phyloP scores from a whole-genome alignment of 2,888 invertebrate species.

The Iselma pallidipennis region DNA sequence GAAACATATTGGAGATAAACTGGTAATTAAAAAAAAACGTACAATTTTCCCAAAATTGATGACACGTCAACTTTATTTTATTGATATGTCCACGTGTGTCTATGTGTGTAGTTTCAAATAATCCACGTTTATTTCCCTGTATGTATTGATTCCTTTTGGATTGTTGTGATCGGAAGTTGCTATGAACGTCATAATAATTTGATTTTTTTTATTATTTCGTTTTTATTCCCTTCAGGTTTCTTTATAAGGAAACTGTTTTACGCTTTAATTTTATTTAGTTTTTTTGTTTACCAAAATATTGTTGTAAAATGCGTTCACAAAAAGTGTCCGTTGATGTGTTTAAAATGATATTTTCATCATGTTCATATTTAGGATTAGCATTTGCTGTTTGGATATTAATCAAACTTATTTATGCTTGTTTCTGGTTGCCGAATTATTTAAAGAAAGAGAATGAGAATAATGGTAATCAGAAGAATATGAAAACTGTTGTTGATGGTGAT shows the following conservation, averaged over 20 bases:
- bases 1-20: conserved; percentile 13
- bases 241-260: no score
- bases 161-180: background rate
- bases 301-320: conserved; percentile 64
- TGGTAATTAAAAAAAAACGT: conserved; percentile 11
- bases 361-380: conserved; percentile 65
- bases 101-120: background rate
- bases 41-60: background rate
- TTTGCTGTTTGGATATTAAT: conserved; percentile 68
- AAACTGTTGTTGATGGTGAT: conserved; percentile 41
- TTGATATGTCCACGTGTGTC: background rate
- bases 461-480: conserved; percentile 55
- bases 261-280: background rate
- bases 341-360: conserved; percentile 67
- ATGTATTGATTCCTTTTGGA: background rate
- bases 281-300: background rate
- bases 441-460: conserved; percentile 58
- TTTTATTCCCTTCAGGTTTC: conserved; percentile 7
- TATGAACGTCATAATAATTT: background rate
- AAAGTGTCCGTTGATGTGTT: conserved; percentile 70
- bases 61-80: background rate
- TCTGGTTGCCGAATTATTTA: conserved; percentile 66
- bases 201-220: background rate
- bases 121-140: no score
- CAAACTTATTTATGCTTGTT: conserved; percentile 66